A percentile compares a stretch with the other conserved stretches of the same genome.
These are phyloP conservation scores for Drosophila tristis DNA, from an alignment of 1,140 invertebrate species.

Conservation along the genomic window DNA sequence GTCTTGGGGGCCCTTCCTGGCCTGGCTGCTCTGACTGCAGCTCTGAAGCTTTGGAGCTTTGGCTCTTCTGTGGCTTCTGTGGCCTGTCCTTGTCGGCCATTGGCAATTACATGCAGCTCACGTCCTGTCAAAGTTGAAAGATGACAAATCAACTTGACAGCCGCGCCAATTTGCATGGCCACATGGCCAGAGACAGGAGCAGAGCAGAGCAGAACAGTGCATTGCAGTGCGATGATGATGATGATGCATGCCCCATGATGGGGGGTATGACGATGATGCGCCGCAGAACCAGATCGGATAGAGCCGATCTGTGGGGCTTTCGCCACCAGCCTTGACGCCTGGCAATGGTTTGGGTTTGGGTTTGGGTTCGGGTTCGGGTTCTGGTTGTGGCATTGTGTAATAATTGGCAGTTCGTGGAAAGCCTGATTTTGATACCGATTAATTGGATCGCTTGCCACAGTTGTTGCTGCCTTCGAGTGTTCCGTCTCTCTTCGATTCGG, in stretches of 20 bases:
- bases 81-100: slow-evolving; percentile 42
- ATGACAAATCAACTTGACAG: slow-evolving; percentile 82
- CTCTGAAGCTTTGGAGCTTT: slow-evolving; percentile 18
- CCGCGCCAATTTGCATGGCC: slow-evolving; percentile 76
- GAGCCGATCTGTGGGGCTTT: slow-evolving; percentile 23
- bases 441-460: slow-evolving; percentile 60
- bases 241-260: slow-evolving; percentile 35
- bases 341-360: neutral
- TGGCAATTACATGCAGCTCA: slow-evolving; percentile 78
- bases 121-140: slow-evolving; percentile 81
- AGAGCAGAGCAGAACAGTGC: slow-evolving; percentile 48
- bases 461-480: slow-evolving; percentile 12
- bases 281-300: slow-evolving; percentile 20
- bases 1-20: slow-evolving; percentile 48
- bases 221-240: slow-evolving; percentile 33
- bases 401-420: slow-evolving; percentile 80
- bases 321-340: slow-evolving; percentile 61
- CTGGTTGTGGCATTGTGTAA: slow-evolving; percentile 64
- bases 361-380: no score
- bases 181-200: slow-evolving; percentile 42
- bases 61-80: slow-evolving; percentile 5
- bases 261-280: neutral
- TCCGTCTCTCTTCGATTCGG: no score
- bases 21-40: slow-evolving; percentile 12
- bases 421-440: slow-evolving; percentile 71